phyloP scores from a whole-genome alignment of 2,113 vertebrate genomes.

The Notechis scutatus region DNA sequence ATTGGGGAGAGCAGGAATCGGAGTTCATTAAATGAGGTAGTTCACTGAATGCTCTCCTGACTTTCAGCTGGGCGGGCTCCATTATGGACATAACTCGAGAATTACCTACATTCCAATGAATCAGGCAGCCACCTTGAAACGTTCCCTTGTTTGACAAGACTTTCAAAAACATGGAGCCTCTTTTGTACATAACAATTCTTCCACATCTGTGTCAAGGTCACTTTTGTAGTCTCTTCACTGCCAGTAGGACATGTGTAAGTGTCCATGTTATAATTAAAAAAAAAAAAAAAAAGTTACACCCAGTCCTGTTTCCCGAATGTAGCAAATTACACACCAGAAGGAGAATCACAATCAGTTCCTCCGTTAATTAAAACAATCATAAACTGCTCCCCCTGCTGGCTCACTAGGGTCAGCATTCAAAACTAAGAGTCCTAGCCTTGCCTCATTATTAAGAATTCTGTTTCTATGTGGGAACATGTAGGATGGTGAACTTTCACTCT shows the following conservation, averaged over 20 bases:
- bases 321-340: neutral
- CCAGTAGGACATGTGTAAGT: neutral
- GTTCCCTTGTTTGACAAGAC: neutral
- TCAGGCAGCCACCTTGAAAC: neutral
- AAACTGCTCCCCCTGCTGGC: neutral
- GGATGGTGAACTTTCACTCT: neutral
- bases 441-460: neutral
- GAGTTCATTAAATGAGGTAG: neutral
- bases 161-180: neutral
- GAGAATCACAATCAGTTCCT: neutral
- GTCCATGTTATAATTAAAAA: neutral
- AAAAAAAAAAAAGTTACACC: neutral
- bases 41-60: neutral
- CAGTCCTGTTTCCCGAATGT: neutral
- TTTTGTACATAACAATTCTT: neutral
- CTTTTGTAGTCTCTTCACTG: neutral
- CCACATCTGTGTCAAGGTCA: neutral
- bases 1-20: neutral
- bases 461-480: neutral
- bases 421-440: neutral
- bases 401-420: neutral
- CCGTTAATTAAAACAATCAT: neutral
- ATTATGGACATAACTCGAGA: neutral
- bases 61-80: neutral
- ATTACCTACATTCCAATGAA: neutral